A percentile compares a stretch with the other conserved stretches of the same genome.
phyloP scores from a whole-genome alignment of 35 echinoderm and acorn worm species.

The Heliocidaris erythrogramma region DNA sequence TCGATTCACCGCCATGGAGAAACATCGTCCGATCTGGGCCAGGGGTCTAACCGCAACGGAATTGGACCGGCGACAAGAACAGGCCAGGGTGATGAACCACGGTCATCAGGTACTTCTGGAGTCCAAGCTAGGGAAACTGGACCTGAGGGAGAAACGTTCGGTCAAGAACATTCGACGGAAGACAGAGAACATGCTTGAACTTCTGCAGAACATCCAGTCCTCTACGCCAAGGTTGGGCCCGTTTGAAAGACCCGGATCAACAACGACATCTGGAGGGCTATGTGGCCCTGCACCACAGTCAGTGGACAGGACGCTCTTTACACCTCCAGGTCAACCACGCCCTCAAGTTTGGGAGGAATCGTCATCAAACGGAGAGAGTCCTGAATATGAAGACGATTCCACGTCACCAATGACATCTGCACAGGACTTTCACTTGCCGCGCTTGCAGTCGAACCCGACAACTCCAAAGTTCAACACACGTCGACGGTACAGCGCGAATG shows the following conservation, averaged over 20 bases:
- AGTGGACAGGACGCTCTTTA: neutral
- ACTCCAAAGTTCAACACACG: slow-evolving; percentile 3
- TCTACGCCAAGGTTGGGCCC: neutral
- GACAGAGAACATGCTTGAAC: slow-evolving; percentile 38
- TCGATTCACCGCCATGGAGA: slow-evolving; percentile 11
- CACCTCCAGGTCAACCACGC: neutral
- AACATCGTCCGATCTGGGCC: slow-evolving; percentile 40
- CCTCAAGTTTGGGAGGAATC: neutral
- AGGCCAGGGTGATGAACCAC: slow-evolving; percentile 51
- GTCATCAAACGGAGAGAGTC: neutral
- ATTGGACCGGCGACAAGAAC: slow-evolving; percentile 53
- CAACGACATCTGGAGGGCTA: neutral
- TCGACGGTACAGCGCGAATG: slow-evolving; percentile 34
- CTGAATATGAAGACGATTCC: neutral
- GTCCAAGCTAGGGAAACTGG: slow-evolving; percentile 49
- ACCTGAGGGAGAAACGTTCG: slow-evolving; percentile 45
- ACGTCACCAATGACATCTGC: neutral
- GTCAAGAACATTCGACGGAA: slow-evolving; percentile 36
- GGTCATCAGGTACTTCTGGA: slow-evolving; percentile 52
- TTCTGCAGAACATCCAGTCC: slow-evolving; percentile 43
- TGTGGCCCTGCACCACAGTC: neutral
- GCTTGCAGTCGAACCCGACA: neutral
- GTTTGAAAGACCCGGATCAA: neutral
- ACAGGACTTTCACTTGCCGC: neutral
- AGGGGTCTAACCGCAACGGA: slow-evolving; percentile 45